phyloP scores from a whole-genome alignment of 2,113 vertebrate species.

The Dolichotis patagonum region DNA sequence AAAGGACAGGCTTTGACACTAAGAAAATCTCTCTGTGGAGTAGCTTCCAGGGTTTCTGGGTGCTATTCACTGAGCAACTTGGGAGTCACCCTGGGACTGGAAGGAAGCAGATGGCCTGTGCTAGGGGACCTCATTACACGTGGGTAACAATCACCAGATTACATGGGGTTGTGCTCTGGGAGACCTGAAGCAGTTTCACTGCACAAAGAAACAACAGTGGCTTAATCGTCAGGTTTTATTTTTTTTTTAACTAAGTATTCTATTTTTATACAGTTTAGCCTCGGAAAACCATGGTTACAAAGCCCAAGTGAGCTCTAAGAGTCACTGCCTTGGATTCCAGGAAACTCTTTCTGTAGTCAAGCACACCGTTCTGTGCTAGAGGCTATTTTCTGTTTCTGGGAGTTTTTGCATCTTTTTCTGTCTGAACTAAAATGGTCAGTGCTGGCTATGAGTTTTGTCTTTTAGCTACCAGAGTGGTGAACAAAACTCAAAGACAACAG shows the following conservation, averaged over 20 bases:
- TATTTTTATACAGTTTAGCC: slow-evolving; percentile 59
- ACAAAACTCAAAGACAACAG: background rate
- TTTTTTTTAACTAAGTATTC: slow-evolving; percentile 67
- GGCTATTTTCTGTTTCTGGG: too few species aligned
- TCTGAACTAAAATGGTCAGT: background rate
- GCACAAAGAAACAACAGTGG: background rate
- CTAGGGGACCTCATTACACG: slow-evolving; percentile 29
- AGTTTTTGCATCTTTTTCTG: background rate
- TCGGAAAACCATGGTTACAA: slow-evolving; percentile 77
- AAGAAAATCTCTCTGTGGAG: slow-evolving; percentile 17
- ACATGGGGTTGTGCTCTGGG: background rate
- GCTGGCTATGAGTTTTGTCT: background rate
- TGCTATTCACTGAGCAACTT: background rate
- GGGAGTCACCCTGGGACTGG: background rate
- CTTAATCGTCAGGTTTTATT: slow-evolving; percentile 47
- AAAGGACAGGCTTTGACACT: background rate
- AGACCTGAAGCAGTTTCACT: background rate
- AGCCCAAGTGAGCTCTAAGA: slow-evolving; percentile 51
- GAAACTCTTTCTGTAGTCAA: slow-evolving; percentile 13
- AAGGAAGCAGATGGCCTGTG: background rate
- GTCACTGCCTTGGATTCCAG: slow-evolving; percentile 11
- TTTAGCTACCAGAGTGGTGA: background rate
- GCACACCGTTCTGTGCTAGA: background rate
- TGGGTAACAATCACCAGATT: background rate
- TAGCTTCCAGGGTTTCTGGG: background rate